Base-by-base conservation (phyloP, 2,797 vertebrate species). In the Jordanella pulchra region DNA sequence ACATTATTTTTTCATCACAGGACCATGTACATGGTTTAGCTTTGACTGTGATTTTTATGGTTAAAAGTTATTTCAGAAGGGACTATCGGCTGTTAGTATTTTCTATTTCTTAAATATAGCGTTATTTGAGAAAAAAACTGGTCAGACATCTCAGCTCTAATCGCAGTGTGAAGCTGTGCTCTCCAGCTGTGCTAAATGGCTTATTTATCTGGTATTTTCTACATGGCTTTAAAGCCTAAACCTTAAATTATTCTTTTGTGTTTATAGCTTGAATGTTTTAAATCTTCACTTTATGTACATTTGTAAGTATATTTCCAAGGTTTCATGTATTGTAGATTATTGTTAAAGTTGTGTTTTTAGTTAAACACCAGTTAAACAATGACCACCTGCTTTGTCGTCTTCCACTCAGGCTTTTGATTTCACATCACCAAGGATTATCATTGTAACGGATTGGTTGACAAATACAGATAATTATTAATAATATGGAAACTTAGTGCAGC, bases 161-260 rank as follows among this genome's bases (percentile, higher is more conserved):
- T 67, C 65, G 3, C 65, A 67, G 48, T 11, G 28, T 67, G 65
- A 67, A 13, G 48, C 65, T 35, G 30, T 14, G 65, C 65, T 53
- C 30, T 35, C 65, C 65, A 35, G 30, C 65, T 51, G 47, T 39
- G 65, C 39, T 53, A 53, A 67, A 39, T 66, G 28, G 65, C n/a
- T n/a, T n/a, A 48, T 66, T 51, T 51, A 30, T 66, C 48, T 35
- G 48, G 13, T 21, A 21, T 18, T 39, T 53, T 53, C 65, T 39
- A 39, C 65, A 67, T 18, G 23, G 21, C 30, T 53, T 35, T 51
- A 45, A 65, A 48, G 30, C 27, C 64, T 21, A 30, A 21, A 23
- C 48, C 51, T 67, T 23, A 67, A 67, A 67, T 45, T 65, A 35
- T 28, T 30, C 13, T 13, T 35, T 47, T 32, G 48, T 53, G 45